Percentiles rank a stretch among this genome's conserved stretches.
Conservation (phyloP, 1,140 invertebrate species). For the Pogonomyrmex barbatus region DNA sequence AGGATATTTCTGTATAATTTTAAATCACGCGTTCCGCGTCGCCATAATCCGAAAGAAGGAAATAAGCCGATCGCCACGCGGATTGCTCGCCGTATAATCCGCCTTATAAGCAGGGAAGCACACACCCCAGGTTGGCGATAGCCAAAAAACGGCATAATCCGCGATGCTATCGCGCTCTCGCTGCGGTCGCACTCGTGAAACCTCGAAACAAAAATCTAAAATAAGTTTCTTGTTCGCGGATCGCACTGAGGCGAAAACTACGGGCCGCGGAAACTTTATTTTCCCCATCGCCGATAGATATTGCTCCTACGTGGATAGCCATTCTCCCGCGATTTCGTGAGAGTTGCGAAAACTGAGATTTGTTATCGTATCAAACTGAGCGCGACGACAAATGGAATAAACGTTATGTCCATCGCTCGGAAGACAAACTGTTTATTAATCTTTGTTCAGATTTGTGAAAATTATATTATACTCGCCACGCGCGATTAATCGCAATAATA, state of each 20-base stretch:
- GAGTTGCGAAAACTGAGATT: conserved; percentile 23
- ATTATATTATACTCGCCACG: background rate
- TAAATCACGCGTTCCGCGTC: background rate
- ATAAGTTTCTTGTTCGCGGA: conserved; percentile 52
- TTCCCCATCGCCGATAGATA: conserved; percentile 52
- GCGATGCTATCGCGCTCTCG: conserved; percentile 25
- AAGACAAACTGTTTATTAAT: background rate
- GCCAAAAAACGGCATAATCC: conserved; percentile 22
- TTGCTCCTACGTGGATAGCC: conserved; percentile 21
- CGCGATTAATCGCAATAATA: background rate
- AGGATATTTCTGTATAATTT: background rate
- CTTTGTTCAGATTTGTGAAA: background rate
- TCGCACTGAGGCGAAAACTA: conserved; percentile 51
- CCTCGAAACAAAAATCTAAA: conserved; percentile 44
- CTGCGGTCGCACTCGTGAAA: conserved; percentile 3
- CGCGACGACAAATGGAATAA: background rate
- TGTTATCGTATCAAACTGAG: conserved; percentile 43
- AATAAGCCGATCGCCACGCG: conserved; percentile 27
- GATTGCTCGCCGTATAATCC: conserved; percentile 34
- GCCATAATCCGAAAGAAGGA: conserved; percentile 12
- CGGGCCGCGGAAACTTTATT: conserved; percentile 44
- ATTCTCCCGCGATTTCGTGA: conserved; percentile 20
- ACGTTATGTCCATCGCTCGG: background rate
- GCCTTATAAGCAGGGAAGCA: conserved; percentile 1
- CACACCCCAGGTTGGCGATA: conserved; percentile 18